These are phyloP conservation scores for Andinoacara biseriatus DNA, from an alignment of 2,113 vertebrate species.

Conservation along the genomic window DNA sequence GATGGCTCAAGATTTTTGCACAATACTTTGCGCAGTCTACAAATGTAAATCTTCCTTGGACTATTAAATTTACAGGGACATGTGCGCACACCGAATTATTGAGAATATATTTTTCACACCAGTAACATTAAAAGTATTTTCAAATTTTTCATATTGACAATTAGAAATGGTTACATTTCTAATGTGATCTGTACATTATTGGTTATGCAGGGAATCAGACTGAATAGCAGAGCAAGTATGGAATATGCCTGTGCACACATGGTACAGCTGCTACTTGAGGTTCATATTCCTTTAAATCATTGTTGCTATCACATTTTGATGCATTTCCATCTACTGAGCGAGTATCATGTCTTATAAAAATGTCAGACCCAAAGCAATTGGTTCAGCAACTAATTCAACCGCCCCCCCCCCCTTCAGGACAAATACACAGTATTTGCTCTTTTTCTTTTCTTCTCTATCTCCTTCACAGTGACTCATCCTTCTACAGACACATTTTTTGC, in stretches of 20 bases:
- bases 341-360: conserved; percentile 20
- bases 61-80: too few relatives aligned
- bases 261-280: neutral
- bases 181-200: neutral
- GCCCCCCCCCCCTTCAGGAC: conserved; percentile 34
- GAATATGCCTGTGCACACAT: neutral
- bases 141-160: too few relatives aligned
- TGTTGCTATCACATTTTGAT: conserved; percentile 12
- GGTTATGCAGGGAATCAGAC: neutral
- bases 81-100: too few relatives aligned
- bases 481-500: conserved; percentile 54
- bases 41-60: too few relatives aligned
- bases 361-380: conserved; percentile 14
- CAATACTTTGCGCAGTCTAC: too few relatives aligned
- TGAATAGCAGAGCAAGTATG: neutral
- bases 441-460: conserved; percentile 41
- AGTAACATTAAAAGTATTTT: too few relatives aligned
- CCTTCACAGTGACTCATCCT: conserved; percentile 63
- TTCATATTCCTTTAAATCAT: conserved; percentile 11
- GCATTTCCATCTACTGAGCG: conserved; percentile 25
- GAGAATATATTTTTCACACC: too few relatives aligned
- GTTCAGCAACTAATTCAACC: conserved; percentile 30
- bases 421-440: conserved; percentile 47
- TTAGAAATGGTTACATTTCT: too few relatives aligned
- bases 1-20: too few relatives aligned